phyloP scores from a whole-genome alignment of 1,140 invertebrate species.

The Conus ventricosus region DNA sequence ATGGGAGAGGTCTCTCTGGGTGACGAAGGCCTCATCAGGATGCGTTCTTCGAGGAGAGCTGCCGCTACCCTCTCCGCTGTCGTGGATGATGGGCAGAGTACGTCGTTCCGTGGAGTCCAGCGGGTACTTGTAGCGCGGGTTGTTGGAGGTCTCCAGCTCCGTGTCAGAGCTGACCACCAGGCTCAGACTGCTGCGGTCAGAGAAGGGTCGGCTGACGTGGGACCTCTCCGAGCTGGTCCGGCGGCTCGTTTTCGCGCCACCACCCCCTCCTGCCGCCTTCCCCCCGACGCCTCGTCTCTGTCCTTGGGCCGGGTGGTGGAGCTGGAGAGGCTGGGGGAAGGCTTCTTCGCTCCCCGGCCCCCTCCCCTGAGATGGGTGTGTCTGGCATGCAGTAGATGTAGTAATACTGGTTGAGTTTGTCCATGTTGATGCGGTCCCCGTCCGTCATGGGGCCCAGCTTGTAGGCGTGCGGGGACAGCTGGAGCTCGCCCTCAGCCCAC shows the following conservation, averaged over 20 bases:
- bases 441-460: constrained; percentile 47
- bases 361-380: constrained; percentile 29
- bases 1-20: not conserved
- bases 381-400: constrained; percentile 61
- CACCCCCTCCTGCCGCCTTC: not conserved
- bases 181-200: constrained; percentile 8
- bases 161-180: constrained; percentile 22
- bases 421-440: constrained; percentile 54
- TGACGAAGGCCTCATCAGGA: not conserved
- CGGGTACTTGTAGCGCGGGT: not conserved
- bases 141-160: not conserved
- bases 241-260: not conserved
- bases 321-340: not conserved
- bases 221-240: constrained; percentile 23
- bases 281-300: not conserved
- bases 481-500: not conserved
- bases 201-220: not conserved
- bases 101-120: not conserved
- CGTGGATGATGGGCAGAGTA: not conserved
- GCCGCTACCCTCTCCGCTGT: not conserved
- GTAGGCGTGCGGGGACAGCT: constrained; percentile 44
- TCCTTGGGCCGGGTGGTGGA: not conserved
- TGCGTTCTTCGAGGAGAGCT: not conserved
- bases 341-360: not conserved
- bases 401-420: constrained; percentile 59